Evolutionary conservation across 1,140 invertebrate genomes (phyloP), one percentile per base, ranked within the genome.

Genomic region (Micrasema longulum): DNA sequence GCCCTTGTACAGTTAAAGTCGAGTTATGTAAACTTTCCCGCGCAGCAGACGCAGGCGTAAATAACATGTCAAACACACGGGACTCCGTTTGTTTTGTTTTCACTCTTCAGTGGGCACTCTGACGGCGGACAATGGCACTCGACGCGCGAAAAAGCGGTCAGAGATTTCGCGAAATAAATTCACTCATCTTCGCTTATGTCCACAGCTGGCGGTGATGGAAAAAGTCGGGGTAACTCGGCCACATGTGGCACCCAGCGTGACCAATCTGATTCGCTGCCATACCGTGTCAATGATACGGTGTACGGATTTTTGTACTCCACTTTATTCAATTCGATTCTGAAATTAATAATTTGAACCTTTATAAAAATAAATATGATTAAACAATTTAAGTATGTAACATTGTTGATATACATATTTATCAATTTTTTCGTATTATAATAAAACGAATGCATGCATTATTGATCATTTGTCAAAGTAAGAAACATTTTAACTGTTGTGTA

Each of bases 41-140:
- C 38, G 52, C 4, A 23, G 22, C 0, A 20, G 18, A 20, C 38
- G 3, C 55, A 60, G 60, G 47, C 60, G 60, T 64, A 64, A 64
- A 64, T 64, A 75, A 75, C 71, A 71, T 75, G 74, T 75, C 74
- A 75, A 75, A 75, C 70, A 62, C 74, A 75, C 62, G 69, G 53
- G 48, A 65, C 57, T 74, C 53, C 55, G 70, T 53, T 71, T 69
- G 74, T 75, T 75, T 75, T 75, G 74, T 75, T 75, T 75, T 62
- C 70, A 36, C 66, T 63, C 74, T 72, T 66, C 74, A 75, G 72
- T 72, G 67, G 74, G 48, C 70, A 64, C 73, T 68, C 36, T 48
- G 50, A 10, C 10, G 36, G 50, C 65, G 47, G 57, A 71, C 69
- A 75, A 75, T 72, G 63, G 74, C 43, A 31, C 74, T 75, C 70